Base-by-base conservation (phyloP, 2,113 vertebrate species). In the Periophthalmodon schlosseri region DNA sequence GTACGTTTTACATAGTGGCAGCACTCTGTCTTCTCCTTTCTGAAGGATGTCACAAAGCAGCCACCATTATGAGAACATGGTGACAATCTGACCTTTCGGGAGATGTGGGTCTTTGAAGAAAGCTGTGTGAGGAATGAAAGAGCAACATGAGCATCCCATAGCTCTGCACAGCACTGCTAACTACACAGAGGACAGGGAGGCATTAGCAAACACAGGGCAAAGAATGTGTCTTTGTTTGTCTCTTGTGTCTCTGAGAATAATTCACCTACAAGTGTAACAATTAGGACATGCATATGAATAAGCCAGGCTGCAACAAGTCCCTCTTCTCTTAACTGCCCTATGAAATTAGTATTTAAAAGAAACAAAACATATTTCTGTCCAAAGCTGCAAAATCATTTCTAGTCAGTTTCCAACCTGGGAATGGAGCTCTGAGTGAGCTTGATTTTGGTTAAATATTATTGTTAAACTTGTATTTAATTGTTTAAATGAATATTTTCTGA, bases 131-230 rank as follows among this genome's bases (percentile, higher is more conserved):
- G 68, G 57, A 68, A 86, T 78, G 74, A 69, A 81, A 81, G 76
- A 54, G 44, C 18, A 15, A 84, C 74, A 75, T 79, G 77, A 84
- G 81, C 74, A 74, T 86, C 79, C 73, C 77, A 79, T 73, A 11
- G 50, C 69, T 86, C 82, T 86, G 84, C 69, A 12, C 49, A 81
- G 71, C n/a, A 63, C 79, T 83, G 87, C 87, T 88, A 82, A 88
- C 78, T 75, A 79, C 70, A 76, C 80, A 79, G 76, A 82, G 85
- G 52, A 50, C 61, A 70, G 34, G 9, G 4, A 44, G n/a, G 5
- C 68, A 83, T 86, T 80, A 75, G 74, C 80, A 76, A 77, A 73
- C 18, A 74, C 56, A 63, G 14, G 65, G 61, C n/a, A 68, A 65
- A 74, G 39, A 69, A 56, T 82, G 68, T 73, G 36, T 82, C 58